Base-by-base conservation (phyloP, 2,888 invertebrate genomes). In the Carpatolechia fugitivella region DNA sequence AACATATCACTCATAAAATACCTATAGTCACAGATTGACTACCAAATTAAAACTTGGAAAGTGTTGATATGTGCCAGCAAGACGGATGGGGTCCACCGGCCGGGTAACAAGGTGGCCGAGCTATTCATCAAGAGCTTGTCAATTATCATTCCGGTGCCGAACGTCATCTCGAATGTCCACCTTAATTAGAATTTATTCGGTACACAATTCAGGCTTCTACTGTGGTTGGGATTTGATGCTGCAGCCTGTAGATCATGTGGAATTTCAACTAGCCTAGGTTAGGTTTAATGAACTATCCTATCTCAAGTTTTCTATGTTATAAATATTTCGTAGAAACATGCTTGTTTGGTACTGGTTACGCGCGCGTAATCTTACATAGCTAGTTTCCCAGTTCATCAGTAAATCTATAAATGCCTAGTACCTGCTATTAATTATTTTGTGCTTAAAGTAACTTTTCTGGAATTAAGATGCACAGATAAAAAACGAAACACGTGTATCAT, bases 101-200 rank as follows among this genome's bases (percentile, higher is more conserved):
- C 76, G 77, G 78, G 78, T 87, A 89, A 89, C 89, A 86, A 90
- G 87, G 80, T 73, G 77, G 76, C 68, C 5, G 69, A 74, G 70
- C 85, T 82, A 89, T 90, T 90, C 85, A 90, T 90, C 89, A 89
- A 74, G 40, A 66, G 65, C 71, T 78, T 87, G 89, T 90, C 89
- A 89, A 90, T 90, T 89, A 86, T 80, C 72, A 73, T 60, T 60
- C 65, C 67, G 63, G 71, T 72, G 78, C 81, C 79, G 64, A 74
- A 73, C 72, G 65, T 69, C 80, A 78, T 80, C 76, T 67, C 73
- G 73, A 75, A 72, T 78, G 80, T 78, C 76, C 72, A 66, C 69
- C 83, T 85, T 88, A 88, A 88, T 89, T 89, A 87, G 77, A 89
- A 89, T 89, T 88, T 88, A 89, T 89, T 81, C 77, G 81, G 81